These are phyloP conservation scores for Rhogogaster chlorosoma DNA, from an alignment of 2,888 invertebrate species.

Conservation along the genomic window DNA sequence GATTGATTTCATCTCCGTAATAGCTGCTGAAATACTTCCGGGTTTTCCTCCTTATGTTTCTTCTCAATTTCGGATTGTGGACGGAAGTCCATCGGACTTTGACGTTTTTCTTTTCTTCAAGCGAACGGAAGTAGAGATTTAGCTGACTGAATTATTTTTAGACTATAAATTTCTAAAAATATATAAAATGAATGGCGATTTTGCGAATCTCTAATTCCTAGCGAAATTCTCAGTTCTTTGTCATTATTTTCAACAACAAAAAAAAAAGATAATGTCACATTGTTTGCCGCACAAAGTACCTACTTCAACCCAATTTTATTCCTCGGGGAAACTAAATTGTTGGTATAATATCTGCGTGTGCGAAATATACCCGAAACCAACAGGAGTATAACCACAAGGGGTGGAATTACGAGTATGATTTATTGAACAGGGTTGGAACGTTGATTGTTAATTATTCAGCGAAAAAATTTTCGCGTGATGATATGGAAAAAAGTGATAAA, in stretches of 20 bases:
- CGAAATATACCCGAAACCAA: not conserved
- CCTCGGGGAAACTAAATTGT: not conserved
- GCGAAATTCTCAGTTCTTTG: not conserved
- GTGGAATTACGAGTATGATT: not conserved
- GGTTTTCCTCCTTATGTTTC: not conserved
- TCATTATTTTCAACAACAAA: not conserved
- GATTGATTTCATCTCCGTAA: constrained; percentile 1
- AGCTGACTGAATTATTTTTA: not conserved
- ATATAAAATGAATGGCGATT: not conserved
- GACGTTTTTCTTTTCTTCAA: too few species aligned
- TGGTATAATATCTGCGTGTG: not conserved
- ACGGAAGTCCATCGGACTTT: not conserved
- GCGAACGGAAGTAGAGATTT: not conserved
- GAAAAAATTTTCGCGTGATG: not conserved
- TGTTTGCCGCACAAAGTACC: not conserved
- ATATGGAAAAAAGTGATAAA: not conserved
- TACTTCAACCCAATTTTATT: not conserved
- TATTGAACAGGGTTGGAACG: constrained; percentile 7
- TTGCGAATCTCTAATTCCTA: not conserved
- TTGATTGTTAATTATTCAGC: constrained; percentile 16
- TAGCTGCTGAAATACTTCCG: not conserved
- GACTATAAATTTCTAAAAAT: not conserved
- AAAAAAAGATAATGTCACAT: not conserved
- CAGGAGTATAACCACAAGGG: not conserved
- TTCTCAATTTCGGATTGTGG: not conserved